Evolutionary conservation across 2,797 vertebrate species (phyloP), one percentile per base, ranked within the genome.

Genomic region (Sorex maritimensis): DNA sequence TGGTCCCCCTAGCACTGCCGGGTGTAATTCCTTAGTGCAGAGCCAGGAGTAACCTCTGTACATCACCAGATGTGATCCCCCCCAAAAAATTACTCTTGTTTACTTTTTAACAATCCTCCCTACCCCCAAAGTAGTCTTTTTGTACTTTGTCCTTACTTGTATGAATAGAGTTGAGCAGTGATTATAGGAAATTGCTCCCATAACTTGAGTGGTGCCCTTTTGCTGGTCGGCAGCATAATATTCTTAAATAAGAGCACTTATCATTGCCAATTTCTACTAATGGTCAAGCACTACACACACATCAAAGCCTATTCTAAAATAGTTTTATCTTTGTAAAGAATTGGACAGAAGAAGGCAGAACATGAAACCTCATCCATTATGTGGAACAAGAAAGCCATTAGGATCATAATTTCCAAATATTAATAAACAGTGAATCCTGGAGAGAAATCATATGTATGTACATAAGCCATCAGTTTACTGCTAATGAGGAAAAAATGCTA

Each of bases 141-240:
- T 55, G 2, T 90, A 41, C 72, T 86, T 87, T 79, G 34, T 95
- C 86, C 88, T 97, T 86, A 44, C 41, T 44, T 44, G 7, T 44
- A 44, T 44, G 41, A 44, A 44, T 5, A 44, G 41, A 44, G 41
- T 44, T 44, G 41, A 44, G 41, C 41, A 44, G 41, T 91, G 75
- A 44, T 81, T 92, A 86, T 88, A 88, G 78, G 80, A 49, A 96
- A 94, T 96, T 82, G 68, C 72, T 96, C 92, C 90, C 94, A 96
- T 95, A 96, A 87, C 65, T 93, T 95, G 90, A 97, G 95, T 95
- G 75, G 91, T 92, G 69, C 86, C 86, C 95, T 97, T 95, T 96
- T 91, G 79, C 82, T 93, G 87, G 90, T 55, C 81, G 90, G 23
- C 81, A 89, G 23, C 41, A 44, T 44, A 44, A 44, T 44, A 85